Evolutionary conservation across 2,888 invertebrate species (phyloP).

Genomic region (Caenorhabditis sulstoni): DNA sequence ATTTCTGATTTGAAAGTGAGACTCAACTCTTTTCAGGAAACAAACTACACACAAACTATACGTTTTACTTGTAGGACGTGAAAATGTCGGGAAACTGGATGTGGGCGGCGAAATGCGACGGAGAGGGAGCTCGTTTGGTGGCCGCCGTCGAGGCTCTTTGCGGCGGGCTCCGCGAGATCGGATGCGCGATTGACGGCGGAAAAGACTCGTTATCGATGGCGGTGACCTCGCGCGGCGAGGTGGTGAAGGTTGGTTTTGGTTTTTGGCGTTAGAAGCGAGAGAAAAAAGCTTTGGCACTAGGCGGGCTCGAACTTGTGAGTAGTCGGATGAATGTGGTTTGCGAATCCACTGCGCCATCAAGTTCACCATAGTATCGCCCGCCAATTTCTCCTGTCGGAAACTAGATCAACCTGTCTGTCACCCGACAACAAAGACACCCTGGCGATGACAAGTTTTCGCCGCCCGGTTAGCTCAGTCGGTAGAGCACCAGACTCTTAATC

Average conservation of each 20-base stretch:
- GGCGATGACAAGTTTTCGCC: not conserved
- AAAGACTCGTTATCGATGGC: conserved; percentile 98
- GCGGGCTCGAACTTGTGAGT: too few relatives aligned
- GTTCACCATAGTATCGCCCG: not conserved
- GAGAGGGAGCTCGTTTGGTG: conserved; percentile 91
- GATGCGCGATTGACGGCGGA: conserved; percentile 94
- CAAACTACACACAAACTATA: not conserved
- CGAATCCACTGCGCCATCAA: not conserved
- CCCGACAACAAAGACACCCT: not conserved
- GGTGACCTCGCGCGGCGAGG: conserved; percentile 86
- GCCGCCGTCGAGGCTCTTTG: conserved; percentile 93
- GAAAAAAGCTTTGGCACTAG: too few relatives aligned
- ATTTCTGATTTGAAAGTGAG: conserved; percentile 83
- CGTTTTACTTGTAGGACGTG: conserved; percentile 85
- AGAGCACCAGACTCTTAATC: conserved; percentile 80
- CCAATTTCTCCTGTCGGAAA: not conserved
- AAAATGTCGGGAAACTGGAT: conserved; percentile 99
- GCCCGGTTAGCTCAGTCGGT: conserved; percentile 80
- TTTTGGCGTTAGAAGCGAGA: not conserved
- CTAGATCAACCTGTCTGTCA: not conserved
- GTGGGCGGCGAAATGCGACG: conserved; percentile 97
- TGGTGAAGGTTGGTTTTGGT: conserved; percentile 61
- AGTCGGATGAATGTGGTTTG: too few relatives aligned
- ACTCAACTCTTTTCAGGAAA: not conserved
- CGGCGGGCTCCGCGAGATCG: conserved; percentile 88